Evolutionary conservation across 2,888 invertebrate species (phyloP), one percentile per base, ranked within the genome.

Genomic region (Lochmaea crataegi): DNA sequence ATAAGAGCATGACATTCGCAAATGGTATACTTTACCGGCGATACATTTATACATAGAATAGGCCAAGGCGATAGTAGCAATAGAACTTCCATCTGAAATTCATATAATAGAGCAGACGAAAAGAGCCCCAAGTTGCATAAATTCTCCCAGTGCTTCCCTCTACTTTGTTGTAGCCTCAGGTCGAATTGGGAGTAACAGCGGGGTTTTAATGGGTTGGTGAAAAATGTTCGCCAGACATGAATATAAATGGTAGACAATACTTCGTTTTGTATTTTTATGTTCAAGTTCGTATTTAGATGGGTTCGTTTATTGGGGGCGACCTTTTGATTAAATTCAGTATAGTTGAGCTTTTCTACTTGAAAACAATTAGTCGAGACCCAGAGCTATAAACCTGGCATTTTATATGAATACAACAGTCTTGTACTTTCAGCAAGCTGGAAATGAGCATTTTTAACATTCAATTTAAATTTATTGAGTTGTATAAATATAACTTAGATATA

Each of bases 61-160:
- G 76, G 73, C 69, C 69, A 68, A 69, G 67, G 70, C 70, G 63
- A 69, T 61, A 74, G 74, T 76, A 65, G 76, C 77, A 78, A 76
- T 77, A 76, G 75, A 71, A 71, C 71, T 68, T 68, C 71, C 75
- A 71, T 75, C 71, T 75, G 75, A 72, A 77, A 78, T 80, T 79
- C 79, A 74, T 73, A 81, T 79, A 80, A 79, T 78, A 77, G 76
- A 72, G 78, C 78, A 78, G 77, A 80, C 78, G 80, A 79, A 77
- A 78, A 7, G 76, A 76, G 68, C 73, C 65, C 79, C 74, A 77
- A 79, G 74, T 79, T 81, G 77, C 80, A 77, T 79, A 81, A 80
- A 81, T 79, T 81, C 81, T 77, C 79, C 73, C 74, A 76, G 76
- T 76, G 78, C 77, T 80, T 79, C 73, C 78, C 80, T 18, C 11